Evolutionary conservation across 2,888 invertebrate species (phyloP), one percentile per base, ranked within the genome.

Genomic region (Aphrophora alni): DNA sequence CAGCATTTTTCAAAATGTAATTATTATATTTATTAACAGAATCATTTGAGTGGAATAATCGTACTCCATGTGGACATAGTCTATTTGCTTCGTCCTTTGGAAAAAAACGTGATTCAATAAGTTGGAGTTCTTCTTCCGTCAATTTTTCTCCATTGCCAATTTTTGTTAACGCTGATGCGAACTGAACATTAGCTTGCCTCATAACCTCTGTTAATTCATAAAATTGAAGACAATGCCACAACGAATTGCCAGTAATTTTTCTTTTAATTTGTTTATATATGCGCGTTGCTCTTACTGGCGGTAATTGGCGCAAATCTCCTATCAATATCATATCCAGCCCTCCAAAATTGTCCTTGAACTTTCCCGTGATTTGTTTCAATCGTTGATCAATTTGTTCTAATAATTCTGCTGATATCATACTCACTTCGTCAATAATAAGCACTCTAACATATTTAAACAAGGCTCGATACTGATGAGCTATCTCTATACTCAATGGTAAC

Each of bases 261-360:
- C 78, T 85, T 84, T 51, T 80, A 28, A 25, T 44, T 25, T 84
- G 84, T 78, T 86, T 86, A 75, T 83, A 87, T 28, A 87, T 86
- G 44, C 86, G 84, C 38, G 86, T 87, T 17, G 85, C 84, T 28
- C 83, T 78, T 24, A 87, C 88, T 44, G 87, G 87, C 59, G 87
- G 87, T 75, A 87, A 80, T 84, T 87, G 87, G 12, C 87, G 83
- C 59, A 88, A 84, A 85, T 88, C 88, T 25, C 87, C 87, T 82
- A 86, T 86, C 1, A 87, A 85, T 82, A 88, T 87, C 0, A 88
- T 76, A 80, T 87, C 85, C 26, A 87, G 68, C 51, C 87, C 86
- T 38, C 87, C 87, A 83, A 88, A 88, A 84, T 85, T 78, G n/a
- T 80, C 85, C 81, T 80, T 84, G 82, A 84, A 87, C 84, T 85